These are phyloP conservation scores for Melinopterus prodromus DNA, from an alignment of 2,888 invertebrate genomes.

Conservation along the genomic window DNA sequence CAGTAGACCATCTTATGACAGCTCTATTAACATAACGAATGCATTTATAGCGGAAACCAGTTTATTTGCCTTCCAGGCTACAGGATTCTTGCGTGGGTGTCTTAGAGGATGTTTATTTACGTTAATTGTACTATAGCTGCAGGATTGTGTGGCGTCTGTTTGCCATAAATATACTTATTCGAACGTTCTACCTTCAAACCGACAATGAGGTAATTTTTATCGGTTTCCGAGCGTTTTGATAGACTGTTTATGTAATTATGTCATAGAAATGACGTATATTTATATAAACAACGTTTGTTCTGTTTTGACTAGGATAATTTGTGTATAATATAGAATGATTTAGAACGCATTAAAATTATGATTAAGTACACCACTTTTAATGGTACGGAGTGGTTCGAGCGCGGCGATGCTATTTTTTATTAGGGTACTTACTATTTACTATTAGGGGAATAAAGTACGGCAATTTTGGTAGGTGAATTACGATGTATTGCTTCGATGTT, in stretches of 20 bases:
- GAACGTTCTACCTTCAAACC: not conserved
- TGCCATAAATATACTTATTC: not conserved
- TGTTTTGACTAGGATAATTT: not conserved
- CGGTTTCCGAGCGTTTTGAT: not conserved
- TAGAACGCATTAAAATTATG: not conserved
- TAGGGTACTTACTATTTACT: not conserved
- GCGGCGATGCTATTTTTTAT: not conserved
- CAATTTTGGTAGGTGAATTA: too few species aligned
- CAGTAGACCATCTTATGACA: not conserved
- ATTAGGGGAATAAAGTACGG: not conserved
- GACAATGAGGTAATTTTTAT: not conserved
- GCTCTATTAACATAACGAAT: conserved; percentile 4
- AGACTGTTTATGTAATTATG: not conserved
- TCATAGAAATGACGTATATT: not conserved
- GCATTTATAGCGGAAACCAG: not conserved
- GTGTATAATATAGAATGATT: not conserved
- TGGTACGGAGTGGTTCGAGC: too few species aligned
- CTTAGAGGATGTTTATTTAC: not conserved
- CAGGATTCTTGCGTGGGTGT: not conserved
- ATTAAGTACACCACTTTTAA: too few species aligned
- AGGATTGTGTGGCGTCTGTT: not conserved
- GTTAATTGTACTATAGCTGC: not conserved
- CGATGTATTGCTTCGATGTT: too few species aligned
- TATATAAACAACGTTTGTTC: not conserved
- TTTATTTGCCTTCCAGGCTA: not conserved